Conservation (phyloP, 1,140 invertebrate genomes). For the Araneus ventricosus region DNA sequence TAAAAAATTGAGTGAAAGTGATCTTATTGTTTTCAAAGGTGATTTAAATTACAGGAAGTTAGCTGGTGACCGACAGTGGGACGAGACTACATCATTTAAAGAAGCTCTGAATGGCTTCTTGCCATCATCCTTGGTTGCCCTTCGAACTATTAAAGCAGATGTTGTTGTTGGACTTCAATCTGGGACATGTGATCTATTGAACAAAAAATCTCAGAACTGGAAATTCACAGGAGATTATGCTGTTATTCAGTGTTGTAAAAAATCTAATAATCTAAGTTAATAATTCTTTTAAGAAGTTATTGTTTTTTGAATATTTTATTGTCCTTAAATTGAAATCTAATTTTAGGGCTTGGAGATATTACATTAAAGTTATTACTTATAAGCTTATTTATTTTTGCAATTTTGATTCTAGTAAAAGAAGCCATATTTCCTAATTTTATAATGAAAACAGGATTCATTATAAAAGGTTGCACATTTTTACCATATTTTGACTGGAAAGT, state of each 20-base stretch:
- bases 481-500: no score
- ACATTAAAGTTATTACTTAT: no score
- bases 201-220: constrained; percentile 85
- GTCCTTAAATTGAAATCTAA: no score
- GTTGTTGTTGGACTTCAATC: constrained; percentile 88
- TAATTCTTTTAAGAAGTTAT: not conserved
- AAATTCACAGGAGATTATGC: constrained; percentile 94
- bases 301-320: no score
- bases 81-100: constrained; percentile 85
- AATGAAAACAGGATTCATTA: no score
- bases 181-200: constrained; percentile 16
- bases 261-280: not conserved
- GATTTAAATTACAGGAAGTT: constrained; percentile 98
- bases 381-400: no score
- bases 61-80: constrained; percentile 93
- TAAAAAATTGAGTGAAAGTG: constrained; percentile 85
- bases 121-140: constrained; percentile 88
- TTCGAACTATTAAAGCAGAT: constrained; percentile 97
- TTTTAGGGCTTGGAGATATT: no score
- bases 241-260: constrained; percentile 83
- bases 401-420: no score
- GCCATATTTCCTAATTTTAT: no score
- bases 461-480: no score
- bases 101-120: constrained; percentile 88
- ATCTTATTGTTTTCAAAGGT: constrained; percentile 95